A percentile compares a stretch with the other conserved stretches of the same genome.
These are phyloP conservation scores for Thymelicus sylvestris DNA, from an alignment of 2,888 invertebrate species.

Conservation along the genomic window DNA sequence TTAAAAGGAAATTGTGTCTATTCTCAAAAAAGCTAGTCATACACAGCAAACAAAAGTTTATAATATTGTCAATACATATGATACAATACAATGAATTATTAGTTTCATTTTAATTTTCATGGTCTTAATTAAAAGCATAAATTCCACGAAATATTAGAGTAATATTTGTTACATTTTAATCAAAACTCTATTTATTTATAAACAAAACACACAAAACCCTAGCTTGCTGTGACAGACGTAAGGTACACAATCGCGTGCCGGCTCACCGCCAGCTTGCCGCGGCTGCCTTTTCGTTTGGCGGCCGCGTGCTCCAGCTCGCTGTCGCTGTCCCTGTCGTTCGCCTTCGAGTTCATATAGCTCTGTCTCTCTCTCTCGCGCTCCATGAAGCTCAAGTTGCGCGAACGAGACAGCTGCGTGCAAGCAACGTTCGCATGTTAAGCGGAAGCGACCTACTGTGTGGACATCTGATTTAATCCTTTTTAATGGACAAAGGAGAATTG, in stretches of 20 bases:
- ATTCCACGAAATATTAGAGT: too few species aligned
- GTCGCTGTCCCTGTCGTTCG: slow-evolving; percentile 90
- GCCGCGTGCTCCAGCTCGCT: slow-evolving; percentile 90
- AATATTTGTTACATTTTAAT: not conserved
- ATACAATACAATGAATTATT: too few species aligned
- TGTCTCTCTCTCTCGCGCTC: slow-evolving; percentile 81
- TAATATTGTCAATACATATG: not conserved
- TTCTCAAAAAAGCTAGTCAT: slow-evolving; percentile 49
- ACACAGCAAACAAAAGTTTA: slow-evolving; percentile 15
- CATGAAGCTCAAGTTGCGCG: slow-evolving; percentile 80
- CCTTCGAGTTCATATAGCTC: slow-evolving; percentile 81
- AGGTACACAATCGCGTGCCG: slow-evolving; percentile 70
- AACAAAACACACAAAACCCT: not conserved
- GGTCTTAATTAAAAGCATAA: too few species aligned
- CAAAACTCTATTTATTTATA: too few species aligned
- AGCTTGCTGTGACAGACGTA: slow-evolving; percentile 36
- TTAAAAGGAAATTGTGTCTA: slow-evolving; percentile 53
- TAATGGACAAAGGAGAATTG: not conserved
- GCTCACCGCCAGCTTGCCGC: slow-evolving; percentile 90
- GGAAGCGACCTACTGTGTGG: slow-evolving; percentile 29
- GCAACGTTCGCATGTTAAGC: slow-evolving; percentile 53
- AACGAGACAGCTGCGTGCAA: slow-evolving; percentile 80
- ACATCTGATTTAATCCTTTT: slow-evolving; percentile 13
- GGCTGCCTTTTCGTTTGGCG: slow-evolving; percentile 83
- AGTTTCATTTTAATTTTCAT: too few species aligned